These are phyloP conservation scores for Psittacula derbiana DNA, from an alignment of 2,797 vertebrate genomes.

Conservation along the genomic window DNA sequence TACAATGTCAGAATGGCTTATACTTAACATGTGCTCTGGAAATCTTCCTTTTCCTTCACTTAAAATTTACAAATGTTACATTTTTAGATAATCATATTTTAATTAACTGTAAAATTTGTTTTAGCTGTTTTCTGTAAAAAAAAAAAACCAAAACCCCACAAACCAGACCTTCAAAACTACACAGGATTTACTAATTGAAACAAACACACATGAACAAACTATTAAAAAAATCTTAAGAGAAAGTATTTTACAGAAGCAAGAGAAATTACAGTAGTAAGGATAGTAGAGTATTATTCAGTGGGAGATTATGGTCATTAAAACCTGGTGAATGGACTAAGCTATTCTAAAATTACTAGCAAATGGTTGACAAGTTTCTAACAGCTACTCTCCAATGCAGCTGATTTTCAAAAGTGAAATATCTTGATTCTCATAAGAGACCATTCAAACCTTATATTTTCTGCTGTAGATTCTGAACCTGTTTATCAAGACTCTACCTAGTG, in stretches of 20 bases:
- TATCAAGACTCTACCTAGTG: neutral
- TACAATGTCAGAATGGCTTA: neutral
- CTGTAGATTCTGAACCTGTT: neutral
- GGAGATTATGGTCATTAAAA: neutral
- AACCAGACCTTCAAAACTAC: neutral
- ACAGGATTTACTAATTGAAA: neutral
- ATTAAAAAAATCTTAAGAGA: neutral
- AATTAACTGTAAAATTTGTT: slow-evolving; percentile 36
- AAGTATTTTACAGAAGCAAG: neutral
- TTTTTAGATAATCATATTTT: slow-evolving; percentile 45
- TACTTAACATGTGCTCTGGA: neutral
- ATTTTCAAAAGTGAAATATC: neutral
- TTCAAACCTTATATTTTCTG: neutral
- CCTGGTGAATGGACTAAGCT: neutral
- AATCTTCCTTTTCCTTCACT: neutral
- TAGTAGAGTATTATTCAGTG: neutral
- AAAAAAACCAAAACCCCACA: accelerated
- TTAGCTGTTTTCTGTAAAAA: neutral
- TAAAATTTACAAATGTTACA: slow-evolving; percentile 24
- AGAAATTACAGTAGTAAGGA: neutral
- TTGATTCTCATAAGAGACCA: neutral
- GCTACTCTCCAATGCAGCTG: neutral
- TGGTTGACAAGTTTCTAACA: neutral
- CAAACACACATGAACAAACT: neutral
- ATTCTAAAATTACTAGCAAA: neutral